These are phyloP conservation scores for Lasioglossum morio DNA, from an alignment of 2,888 invertebrate species.

Conservation along the genomic window DNA sequence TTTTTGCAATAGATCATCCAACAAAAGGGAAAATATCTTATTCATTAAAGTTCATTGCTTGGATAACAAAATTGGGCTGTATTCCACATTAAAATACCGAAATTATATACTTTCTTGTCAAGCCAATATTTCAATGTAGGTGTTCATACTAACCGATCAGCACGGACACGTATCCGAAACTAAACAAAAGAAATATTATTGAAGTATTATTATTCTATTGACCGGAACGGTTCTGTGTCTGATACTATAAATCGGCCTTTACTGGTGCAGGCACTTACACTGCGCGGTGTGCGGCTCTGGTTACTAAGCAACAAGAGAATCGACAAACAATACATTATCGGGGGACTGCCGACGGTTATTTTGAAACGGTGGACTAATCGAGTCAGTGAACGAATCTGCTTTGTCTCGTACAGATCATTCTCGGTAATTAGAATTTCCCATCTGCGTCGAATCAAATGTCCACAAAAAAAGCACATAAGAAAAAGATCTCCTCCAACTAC, in stretches of 20 bases:
- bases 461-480: conserved; percentile 66
- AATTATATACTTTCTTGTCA: too few species aligned
- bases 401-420: not conserved
- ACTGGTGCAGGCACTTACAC: not conserved
- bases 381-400: not conserved
- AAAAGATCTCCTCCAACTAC: conserved; percentile 80
- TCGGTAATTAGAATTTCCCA: not conserved
- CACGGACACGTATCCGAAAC: not conserved
- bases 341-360: conserved; percentile 5
- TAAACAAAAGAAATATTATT: not conserved
- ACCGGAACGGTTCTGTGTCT: not conserved
- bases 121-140: too few species aligned
- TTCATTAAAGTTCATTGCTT: too few species aligned
- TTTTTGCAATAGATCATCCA: too few species aligned
- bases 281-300: conserved; percentile 6
- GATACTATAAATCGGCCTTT: not conserved
- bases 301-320: conserved; percentile 60
- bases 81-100: too few species aligned
- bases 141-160: too few species aligned
- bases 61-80: too few species aligned
- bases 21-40: too few species aligned
- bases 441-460: conserved; percentile 63
- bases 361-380: not conserved
- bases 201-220: too few species aligned
- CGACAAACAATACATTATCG: conserved; percentile 53